phyloP scores from a whole-genome alignment of 1,140 invertebrate genomes.

The Achroia grisella region DNA sequence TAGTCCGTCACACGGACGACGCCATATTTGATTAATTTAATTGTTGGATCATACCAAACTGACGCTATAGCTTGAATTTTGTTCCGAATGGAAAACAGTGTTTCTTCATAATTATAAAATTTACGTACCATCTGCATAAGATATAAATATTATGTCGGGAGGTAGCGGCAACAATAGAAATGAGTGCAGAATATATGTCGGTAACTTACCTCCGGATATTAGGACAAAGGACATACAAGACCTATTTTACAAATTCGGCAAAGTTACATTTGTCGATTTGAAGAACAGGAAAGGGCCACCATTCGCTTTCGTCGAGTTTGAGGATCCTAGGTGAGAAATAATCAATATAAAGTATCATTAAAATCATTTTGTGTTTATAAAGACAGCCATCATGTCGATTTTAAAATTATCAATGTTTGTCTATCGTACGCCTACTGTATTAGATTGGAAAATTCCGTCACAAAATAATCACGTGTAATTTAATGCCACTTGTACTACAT shows the following conservation, averaged over 20 bases:
- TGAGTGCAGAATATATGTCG: conserved; percentile 97
- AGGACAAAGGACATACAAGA: conserved; percentile 99
- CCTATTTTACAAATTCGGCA: conserved; percentile 99
- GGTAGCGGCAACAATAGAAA: conserved; percentile 77
- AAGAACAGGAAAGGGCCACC: conserved; percentile 98
- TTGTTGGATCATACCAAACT: too few species aligned
- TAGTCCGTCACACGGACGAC: too few species aligned
- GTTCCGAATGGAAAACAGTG: too few species aligned
- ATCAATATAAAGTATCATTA: neutral
- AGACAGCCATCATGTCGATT: too few species aligned
- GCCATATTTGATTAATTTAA: conserved; percentile 22
- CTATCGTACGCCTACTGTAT: too few species aligned
- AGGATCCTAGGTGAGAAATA: conserved; percentile 88
- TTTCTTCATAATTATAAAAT: too few species aligned
- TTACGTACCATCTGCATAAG: neutral
- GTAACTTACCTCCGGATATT: conserved; percentile 98
- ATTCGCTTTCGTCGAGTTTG: conserved; percentile 99
- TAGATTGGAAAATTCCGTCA: too few species aligned
- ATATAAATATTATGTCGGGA: conserved; percentile 53
- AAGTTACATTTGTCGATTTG: conserved; percentile 98
- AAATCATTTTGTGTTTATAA: too few species aligned
- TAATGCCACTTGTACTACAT: too few species aligned
- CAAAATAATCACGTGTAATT: too few species aligned
- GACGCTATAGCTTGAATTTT: too few species aligned
- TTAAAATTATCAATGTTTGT: too few species aligned